Evolutionary conservation across 1,140 invertebrate genomes (phyloP), one percentile per base, ranked within the genome.

Genomic region (Adoxophyes honmai): DNA sequence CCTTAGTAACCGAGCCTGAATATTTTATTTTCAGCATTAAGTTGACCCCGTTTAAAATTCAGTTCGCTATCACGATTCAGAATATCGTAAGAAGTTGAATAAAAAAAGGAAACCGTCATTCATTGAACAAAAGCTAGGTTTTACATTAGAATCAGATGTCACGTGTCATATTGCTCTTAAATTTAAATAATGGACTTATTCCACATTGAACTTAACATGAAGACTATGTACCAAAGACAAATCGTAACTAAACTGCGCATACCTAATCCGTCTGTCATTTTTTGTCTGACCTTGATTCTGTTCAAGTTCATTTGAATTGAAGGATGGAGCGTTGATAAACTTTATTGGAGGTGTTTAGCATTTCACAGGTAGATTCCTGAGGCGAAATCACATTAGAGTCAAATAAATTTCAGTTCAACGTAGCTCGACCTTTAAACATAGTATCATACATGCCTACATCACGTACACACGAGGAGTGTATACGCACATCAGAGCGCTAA

Each of bases 401-500:
- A 52, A 52, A 53, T 53, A 34, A 53, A 53, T 53, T 34, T 52
- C 52, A 18, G 9, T 35, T 35, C 14, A 38, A 11, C 36, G 36
- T 28, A 48, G 11, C 6, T 5, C 21, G 42, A 18, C 18, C 18
- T 48, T 48, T 18, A 48, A 33, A 33, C 21, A 18, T 18, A 48
- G 11, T 11, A 48, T n/a, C n/a, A n/a, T 48, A 18, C 21, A 44
- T 18, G 15, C 15, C 42, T 48, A 48, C 42, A 33, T 48, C 42
- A 48, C 42, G 52, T 35, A 53, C 18, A n/a, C 52, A 1, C 39
- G 28, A 48, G 21, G 18, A 21, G 42, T 11, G 6, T 48, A 28
- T 28, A 28, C 21, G 21, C 34, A 51, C 56, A 38, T 51, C 16
- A 52, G 42, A 42, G 51, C 52, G 52, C 42, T 53, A 52, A 60